Evolutionary conservation across 2,113 vertebrate genomes (phyloP), one percentile per base, ranked within the genome.

Genomic region (Leptosomus discolor): DNA sequence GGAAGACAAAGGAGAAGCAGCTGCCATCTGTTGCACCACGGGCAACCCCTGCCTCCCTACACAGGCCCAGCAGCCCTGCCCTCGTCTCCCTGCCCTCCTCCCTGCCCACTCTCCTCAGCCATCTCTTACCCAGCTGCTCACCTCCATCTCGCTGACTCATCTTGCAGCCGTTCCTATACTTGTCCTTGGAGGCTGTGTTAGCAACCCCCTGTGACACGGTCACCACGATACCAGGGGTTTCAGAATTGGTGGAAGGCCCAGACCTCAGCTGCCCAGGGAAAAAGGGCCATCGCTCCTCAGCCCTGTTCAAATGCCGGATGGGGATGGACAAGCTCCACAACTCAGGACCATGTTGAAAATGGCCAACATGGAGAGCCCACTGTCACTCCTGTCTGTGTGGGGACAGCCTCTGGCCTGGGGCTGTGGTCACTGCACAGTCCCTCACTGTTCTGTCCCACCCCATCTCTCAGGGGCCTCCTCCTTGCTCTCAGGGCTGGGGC

Each of bases 301-400:
- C 19, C 15, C 43, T 64, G 3, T 12, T 39, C 6, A 19, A 43
- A 48, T 18, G 26, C 34, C 16, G 20, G 45, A 29, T 9, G 43
- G 22, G 17, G 8, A 17, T n/a, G n/a, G n/a, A n/a, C n/a, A n/a
- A n/a, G n/a, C n/a, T n/a, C n/a, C 45, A 3, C 12, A 61, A 20
- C 32, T 73, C 41, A 27, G 39, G 41, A 32, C 17, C 21, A 16
- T 7, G 27, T 19, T 32, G 77, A 48, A 67, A 50, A 32, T 32
- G 41, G 19, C 43, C 0, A 1, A 15, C 22, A n/a, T 0, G 2
- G 22, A 30, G 21, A n/a, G 7, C 9, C 23, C 8, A 1, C 18
- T 48, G 30, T 48, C 12, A 26, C 43, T 58, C 19, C 41, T 56
- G 18, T 29, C 45, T 53, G 14, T 3, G 6, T 54, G 39, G 43